Conservation (phyloP, 2,888 invertebrate genomes). For the Phytoseiulus persimilis region DNA sequence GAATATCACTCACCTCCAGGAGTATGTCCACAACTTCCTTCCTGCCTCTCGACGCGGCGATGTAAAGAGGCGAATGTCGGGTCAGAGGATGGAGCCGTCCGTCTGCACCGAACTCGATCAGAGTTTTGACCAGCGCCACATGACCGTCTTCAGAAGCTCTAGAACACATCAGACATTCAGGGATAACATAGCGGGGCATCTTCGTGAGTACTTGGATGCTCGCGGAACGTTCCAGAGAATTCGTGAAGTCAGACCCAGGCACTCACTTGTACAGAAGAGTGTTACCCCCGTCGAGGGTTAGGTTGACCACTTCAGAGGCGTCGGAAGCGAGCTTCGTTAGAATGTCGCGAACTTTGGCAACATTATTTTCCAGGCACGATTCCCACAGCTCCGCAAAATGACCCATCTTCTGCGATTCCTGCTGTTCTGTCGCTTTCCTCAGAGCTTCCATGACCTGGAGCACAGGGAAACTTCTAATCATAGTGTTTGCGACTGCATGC, state of each 20-base stretch:
- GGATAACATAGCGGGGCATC: background rate
- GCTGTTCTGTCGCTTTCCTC: constrained; percentile 60
- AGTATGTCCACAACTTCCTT: constrained; percentile 66
- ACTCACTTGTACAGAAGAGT: constrained; percentile 75
- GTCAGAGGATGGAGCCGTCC: constrained; percentile 74
- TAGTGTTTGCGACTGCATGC: too few species aligned
- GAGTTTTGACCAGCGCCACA: constrained; percentile 64
- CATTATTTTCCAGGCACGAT: constrained; percentile 67
- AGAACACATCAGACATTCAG: constrained; percentile 45
- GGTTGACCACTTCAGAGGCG: constrained; percentile 60
- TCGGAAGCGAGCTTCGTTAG: constrained; percentile 55
- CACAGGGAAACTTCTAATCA: too few species aligned
- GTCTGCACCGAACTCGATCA: constrained; percentile 75
- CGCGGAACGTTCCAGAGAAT: too few species aligned
- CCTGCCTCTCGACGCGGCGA: constrained; percentile 77
- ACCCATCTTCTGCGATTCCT: constrained; percentile 22
- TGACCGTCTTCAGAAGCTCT: constrained; percentile 80
- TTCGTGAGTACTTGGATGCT: too few species aligned
- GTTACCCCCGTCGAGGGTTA: constrained; percentile 77
- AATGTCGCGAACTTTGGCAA: constrained; percentile 59
- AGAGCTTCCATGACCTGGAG: constrained; percentile 59
- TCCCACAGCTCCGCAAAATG: constrained; percentile 57
- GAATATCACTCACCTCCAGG: constrained; percentile 54
- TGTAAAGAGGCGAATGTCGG: constrained; percentile 82
- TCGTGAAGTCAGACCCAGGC: too few species aligned